phyloP scores from a whole-genome alignment of 2,113 vertebrate genomes.

The Todiramphus chloris region DNA sequence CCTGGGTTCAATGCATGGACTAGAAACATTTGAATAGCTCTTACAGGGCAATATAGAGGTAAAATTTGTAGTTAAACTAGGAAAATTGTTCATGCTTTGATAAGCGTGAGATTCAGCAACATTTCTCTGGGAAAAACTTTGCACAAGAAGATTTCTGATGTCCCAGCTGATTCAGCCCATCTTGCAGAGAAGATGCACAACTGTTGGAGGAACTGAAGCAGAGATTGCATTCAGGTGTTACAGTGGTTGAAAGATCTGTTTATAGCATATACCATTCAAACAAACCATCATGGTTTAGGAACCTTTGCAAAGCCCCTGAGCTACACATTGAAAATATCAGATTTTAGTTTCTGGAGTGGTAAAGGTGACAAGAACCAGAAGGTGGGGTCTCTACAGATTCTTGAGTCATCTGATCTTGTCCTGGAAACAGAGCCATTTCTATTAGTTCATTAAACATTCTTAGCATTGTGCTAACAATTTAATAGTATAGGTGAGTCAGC shows the following conservation, averaged over 20 bases:
- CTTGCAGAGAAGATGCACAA: background rate
- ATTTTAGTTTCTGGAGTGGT: background rate
- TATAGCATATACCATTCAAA: background rate
- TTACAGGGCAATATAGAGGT: rapidly evolving
- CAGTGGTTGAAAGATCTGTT: background rate
- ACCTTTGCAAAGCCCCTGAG: background rate
- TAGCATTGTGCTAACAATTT: background rate
- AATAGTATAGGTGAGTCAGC: background rate
- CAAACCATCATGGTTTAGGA: background rate
- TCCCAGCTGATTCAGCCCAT: background rate
- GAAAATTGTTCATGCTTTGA: background rate
- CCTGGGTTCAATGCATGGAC: background rate
- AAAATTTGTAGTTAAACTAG: background rate
- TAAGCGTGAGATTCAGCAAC: background rate
- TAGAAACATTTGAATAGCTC: background rate
- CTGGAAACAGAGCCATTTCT: background rate
- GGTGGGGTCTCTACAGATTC: background rate
- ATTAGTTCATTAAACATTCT: background rate
- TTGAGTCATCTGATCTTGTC: background rate
- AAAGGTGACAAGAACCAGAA: background rate
- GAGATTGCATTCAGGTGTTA: background rate
- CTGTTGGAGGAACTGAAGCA: background rate
- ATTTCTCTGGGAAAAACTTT: background rate
- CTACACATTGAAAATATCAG: background rate
- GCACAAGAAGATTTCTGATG: background rate